Base-by-base conservation (phyloP, 2,113 vertebrate genomes). In the Narcine bancroftii region DNA sequence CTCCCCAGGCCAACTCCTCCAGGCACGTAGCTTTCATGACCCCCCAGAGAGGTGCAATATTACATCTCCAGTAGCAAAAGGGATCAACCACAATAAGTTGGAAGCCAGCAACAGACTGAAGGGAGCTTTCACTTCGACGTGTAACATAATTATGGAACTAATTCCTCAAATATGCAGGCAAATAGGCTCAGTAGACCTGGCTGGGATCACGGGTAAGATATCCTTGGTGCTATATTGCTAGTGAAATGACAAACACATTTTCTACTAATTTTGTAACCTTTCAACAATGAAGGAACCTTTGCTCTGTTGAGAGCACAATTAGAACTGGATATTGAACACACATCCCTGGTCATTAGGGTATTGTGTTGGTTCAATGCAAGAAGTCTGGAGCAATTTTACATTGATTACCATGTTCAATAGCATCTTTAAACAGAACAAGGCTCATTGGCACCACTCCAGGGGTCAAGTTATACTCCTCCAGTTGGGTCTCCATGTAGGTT, bases 391-490 rank as follows among this genome's bases (percentile, higher is more conserved):
- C 66, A 69, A 19, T 60, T 79, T 92, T 60, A 92, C 13, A 89
- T 17, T 15, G 92, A 95, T 93, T 93, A 98, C 98, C 95, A 93
- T 98, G 98, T 39, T 98, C 95, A 0, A 98, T 95, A 92, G 98
- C 98, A 0, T 98, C 97, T 42, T 95, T 94, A 93, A 98, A 98
- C 26, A 98, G 96, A 92, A 98, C 97, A 77, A 97, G 95, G 93
- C 93, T 96, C 96, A 97, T 97, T 1, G 96, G 95, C 45, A 97
- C 96, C 0, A 96, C 93, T 0, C 97, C 94, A 0, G 97, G 96
- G 0, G 94, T 96, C 83, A 96, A 92, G 94, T 97, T 98, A 93
- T 97, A 97, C 47, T 97, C 97, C 3, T 95, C 94, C 21, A 97
- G 94, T 45, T 97, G 96, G 0, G 93, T 95, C 94, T 97, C 96